Evolutionary conservation across 2,113 vertebrate species (phyloP).

Genomic region (Pygoscelis adeliae): DNA sequence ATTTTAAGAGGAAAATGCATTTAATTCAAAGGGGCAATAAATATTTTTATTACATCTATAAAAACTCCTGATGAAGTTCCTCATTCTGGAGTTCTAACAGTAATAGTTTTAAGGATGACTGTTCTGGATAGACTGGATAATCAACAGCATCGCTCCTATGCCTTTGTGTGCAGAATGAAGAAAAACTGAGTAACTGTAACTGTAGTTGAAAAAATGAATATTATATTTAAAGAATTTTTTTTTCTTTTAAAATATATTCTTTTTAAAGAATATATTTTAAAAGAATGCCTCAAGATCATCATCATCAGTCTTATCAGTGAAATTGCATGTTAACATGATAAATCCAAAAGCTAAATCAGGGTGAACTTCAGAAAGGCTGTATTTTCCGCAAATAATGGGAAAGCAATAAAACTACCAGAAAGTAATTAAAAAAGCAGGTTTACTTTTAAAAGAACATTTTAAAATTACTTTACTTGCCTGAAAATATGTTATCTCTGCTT

Average conservation of each 20-base stretch:
- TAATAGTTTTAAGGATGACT: not conserved
- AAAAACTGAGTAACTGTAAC: not conserved
- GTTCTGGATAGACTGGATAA: not conserved
- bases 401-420: not conserved
- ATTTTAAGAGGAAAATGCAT: not conserved
- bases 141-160: not conserved
- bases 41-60: not conserved
- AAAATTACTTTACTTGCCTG: constrained; percentile 77
- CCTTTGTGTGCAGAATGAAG: not conserved
- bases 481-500: constrained; percentile 85
- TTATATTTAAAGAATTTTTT: not conserved
- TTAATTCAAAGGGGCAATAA: not conserved
- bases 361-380: not conserved
- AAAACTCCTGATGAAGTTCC: not conserved
- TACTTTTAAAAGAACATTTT: not conserved
- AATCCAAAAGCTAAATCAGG: not conserved
- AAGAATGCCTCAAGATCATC: not conserved
- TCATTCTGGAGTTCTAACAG: not conserved
- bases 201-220: not conserved
- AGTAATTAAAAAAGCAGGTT: not conserved
- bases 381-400: not conserved
- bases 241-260: too few species aligned
- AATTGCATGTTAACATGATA: not conserved
- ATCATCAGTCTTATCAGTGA: not conserved
- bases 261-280: not conserved